Percentiles rank a stretch among this genome's conserved stretches.
phyloP scores from a whole-genome alignment of 2,888 invertebrate species.

The Geotrupes spiniger region DNA sequence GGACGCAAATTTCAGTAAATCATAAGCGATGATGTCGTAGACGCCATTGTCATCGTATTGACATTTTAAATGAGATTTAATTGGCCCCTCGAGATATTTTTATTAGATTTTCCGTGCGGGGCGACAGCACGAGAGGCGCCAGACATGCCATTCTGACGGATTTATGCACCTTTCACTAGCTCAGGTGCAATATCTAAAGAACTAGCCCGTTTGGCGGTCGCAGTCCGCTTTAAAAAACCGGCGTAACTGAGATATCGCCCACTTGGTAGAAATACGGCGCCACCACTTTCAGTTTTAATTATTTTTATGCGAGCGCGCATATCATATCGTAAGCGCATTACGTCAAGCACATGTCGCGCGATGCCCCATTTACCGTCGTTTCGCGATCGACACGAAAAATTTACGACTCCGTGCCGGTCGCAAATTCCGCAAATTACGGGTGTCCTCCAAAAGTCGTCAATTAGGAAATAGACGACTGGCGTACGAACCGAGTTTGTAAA shows the following conservation, averaged over 20 bases:
- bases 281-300: constrained; percentile 17
- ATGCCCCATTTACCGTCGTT: no score
- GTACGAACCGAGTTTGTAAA: no score
- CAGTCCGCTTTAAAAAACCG: background rate
- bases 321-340: no score
- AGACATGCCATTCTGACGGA: constrained; percentile 22
- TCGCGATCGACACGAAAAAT: no score
- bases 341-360: no score
- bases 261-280: constrained; percentile 22
- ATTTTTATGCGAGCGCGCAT: background rate
- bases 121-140: constrained; percentile 25
- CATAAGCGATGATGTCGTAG: background rate
- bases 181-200: constrained; percentile 16
- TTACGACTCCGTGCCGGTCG: no score
- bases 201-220: background rate
- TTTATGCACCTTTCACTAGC: constrained; percentile 29
- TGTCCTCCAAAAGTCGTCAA: no score
- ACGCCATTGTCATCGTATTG: background rate
- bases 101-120: background rate
- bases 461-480: no score
- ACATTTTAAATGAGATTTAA: background rate
- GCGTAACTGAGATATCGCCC: constrained; percentile 17
- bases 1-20: background rate
- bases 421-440: no score
- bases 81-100: background rate